A percentile compares a stretch with the other conserved stretches of the same genome.
Evolutionary conservation across 1,140 invertebrate genomes (phyloP).

Genomic region (Sinonovacula constricta): DNA sequence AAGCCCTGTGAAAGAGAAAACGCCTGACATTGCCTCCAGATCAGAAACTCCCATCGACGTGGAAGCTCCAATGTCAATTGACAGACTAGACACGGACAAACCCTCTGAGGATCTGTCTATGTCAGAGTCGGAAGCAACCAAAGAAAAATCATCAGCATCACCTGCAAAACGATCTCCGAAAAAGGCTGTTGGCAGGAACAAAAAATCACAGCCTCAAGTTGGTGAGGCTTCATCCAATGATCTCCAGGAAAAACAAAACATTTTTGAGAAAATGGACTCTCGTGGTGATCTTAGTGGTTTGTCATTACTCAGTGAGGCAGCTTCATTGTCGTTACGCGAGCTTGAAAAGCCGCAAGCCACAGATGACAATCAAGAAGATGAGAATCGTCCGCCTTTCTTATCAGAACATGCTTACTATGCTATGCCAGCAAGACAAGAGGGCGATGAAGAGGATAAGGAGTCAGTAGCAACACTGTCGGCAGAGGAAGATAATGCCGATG

Average conservation of each 20-base stretch:
- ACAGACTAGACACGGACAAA: constrained; percentile 18
- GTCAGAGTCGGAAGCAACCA: not conserved
- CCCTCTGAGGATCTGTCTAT: constrained; percentile 9
- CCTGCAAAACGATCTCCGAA: constrained; percentile 21
- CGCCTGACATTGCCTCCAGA: not conserved
- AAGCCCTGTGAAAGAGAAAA: not conserved
- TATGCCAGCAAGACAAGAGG: constrained; percentile 16
- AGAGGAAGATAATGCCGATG: constrained; percentile 60
- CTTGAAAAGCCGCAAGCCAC: constrained; percentile 20
- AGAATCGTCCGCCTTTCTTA: constrained; percentile 59
- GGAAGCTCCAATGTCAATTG: constrained; percentile 30
- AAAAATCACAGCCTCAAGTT: not conserved
- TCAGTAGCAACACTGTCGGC: constrained; percentile 67
- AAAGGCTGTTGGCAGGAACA: constrained; percentile 14
- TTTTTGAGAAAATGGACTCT: constrained; percentile 24
- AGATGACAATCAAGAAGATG: constrained; percentile 23
- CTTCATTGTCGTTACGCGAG: constrained; percentile 34
- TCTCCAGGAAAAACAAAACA: constrained; percentile 11
- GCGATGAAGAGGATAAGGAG: constrained; percentile 57
- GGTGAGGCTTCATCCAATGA: not conserved
- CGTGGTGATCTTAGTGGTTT: constrained; percentile 37
- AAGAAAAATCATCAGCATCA: not conserved
- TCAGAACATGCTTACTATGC: constrained; percentile 75
- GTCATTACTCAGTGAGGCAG: constrained; percentile 49
- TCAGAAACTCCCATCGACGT: constrained; percentile 31